Base-by-base conservation (phyloP, 2,888 invertebrate genomes). In the Apodemia duryi region DNA sequence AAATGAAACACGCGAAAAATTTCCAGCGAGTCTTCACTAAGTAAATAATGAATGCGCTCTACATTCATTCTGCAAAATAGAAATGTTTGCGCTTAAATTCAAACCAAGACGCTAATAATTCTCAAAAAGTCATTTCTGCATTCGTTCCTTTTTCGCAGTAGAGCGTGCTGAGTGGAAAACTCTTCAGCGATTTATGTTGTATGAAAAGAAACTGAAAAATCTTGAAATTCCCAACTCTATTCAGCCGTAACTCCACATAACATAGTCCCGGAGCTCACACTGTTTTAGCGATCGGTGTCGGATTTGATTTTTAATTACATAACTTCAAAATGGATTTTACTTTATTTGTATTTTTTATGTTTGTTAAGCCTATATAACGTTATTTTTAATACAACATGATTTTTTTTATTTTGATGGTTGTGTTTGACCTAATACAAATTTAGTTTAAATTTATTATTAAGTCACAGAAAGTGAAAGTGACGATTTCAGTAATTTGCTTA, bases 121-220 rank as follows among this genome's bases (percentile, higher is more conserved):
- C 73, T 71, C 70, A 69, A 74, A 73, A 73, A 72, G 70, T 70
- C 69, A 71, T 74, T 69, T 70, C 66, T 68, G 70, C 57, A 60
- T 60, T 60, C 71, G 65, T 69, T 71, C 68, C 68, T 68, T 74
- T 74, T 73, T 73, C 71, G 63, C 67, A 65, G 75, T 66, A 73
- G 74, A 75, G 73, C 72, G 69, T 70, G 68, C 63, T 69, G 72
- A 73, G 70, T 71, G 71, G 67, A 68, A 69, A 74, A 71, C 68
- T 72, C 70, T 65, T 63, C 67, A 41, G 65, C 69, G 75, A 76
- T 78, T 77, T 77, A 78, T 75, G 70, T 74, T 68, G 68, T 69
- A 73, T 70, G 70, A 73, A 71, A 71, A 72, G 71, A 72, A 70
- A 72, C 71, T 70, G 71, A 74, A 75, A 72, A 73, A 60, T 60